Conservation (phyloP, 1,140 invertebrate genomes). For the Sesamia nonagrioides region DNA sequence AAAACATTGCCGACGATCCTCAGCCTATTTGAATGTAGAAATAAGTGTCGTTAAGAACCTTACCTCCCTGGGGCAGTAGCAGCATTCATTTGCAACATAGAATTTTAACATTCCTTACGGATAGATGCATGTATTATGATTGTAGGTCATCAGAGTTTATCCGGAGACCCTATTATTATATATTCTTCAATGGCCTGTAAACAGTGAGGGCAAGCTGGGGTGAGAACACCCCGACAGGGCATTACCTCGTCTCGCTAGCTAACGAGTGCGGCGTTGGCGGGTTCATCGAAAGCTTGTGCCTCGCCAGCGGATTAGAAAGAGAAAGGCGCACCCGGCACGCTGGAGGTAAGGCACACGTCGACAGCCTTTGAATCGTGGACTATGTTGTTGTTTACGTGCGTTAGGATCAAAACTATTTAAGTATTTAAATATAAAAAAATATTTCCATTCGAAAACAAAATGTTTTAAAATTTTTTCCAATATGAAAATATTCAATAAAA, state of each 20-base stretch:
- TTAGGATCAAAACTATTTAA: neutral
- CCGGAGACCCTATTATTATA: neutral
- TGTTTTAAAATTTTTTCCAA: no score
- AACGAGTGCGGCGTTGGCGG: conserved; percentile 3
- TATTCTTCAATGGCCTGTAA: conserved; percentile 1
- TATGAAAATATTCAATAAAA: no score
- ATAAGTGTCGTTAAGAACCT: neutral
- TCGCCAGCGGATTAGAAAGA: neutral
- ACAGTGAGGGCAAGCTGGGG: neutral
- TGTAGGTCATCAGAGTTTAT: neutral
- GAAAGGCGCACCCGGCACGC: no score
- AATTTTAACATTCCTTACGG: neutral
- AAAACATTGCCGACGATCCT: neutral
- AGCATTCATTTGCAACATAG: neutral
- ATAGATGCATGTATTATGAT: no score
- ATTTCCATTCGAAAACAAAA: no score
- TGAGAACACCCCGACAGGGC: neutral
- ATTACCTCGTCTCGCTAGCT: neutral
- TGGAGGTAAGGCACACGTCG: neutral
- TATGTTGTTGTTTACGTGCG: neutral
- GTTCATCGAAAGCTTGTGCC: neutral
- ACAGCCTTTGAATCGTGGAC: neutral
- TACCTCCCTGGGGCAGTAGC: neutral
- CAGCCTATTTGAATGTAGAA: neutral
- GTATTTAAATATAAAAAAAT: no score